Base-by-base conservation (phyloP, 2,888 invertebrate genomes). In the Sclerodermus sp. region DNA sequence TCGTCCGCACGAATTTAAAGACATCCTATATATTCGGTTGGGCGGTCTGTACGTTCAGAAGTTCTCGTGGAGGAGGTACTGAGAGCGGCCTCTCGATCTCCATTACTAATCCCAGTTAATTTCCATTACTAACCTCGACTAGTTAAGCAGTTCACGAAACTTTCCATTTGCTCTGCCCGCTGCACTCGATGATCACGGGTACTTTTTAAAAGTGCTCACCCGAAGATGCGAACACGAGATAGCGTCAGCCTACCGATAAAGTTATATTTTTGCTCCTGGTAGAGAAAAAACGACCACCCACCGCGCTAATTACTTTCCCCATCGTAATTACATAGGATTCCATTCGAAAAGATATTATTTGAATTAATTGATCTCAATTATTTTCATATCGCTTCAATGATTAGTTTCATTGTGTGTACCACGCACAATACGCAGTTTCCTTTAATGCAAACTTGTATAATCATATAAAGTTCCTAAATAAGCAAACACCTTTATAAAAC, bases 41-140 rank as follows among this genome's bases (percentile, higher is more conserved):
- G 8, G 23, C 23, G 23, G 23, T 49, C 52, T 49, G 49, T 51
- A 50, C 49, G 30, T 51, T 49, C 39, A 34, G 16, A 54, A 59
- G 52, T 59, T 62, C 36, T 31, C 43, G 44, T 32, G 47, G 53
- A 53, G 57, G 42, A 51, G 49, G 36, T 36, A 43, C 43, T n/a
- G 13, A 47, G 32, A 31, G 32, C 16, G 23, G 39, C 13, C 16
- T 31, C 46, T 51, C 46, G 51, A 54, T 53, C 53, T 47, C 60
- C 51, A 55, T 62, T 62, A 57, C 53, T 52, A 62, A 60, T 55
- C 49, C 44, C 52, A 38, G 49, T 57, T 62, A 60, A 62, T 62
- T 62, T 51, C 52, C 51, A 49, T 41, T 49, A 50, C 44, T 51
- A 61, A 49, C 58, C 45, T 41, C 29, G 23, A 38, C 42, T 51